These are phyloP conservation scores for Propsilocerus akamusi DNA, from an alignment of 1,140 invertebrate genomes.

Conservation along the genomic window DNA sequence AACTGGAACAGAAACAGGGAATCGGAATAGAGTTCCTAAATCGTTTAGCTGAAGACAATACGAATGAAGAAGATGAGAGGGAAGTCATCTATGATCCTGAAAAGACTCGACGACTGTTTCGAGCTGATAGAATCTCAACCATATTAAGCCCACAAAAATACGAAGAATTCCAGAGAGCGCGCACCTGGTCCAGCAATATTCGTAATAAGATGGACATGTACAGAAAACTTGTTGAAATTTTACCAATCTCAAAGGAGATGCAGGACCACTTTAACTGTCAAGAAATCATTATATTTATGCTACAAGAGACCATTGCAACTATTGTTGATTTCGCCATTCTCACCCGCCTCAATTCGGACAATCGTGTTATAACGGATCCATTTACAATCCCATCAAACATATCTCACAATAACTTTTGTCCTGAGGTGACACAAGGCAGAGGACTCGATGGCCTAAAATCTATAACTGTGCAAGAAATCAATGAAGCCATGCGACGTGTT, in stretches of 20 bases:
- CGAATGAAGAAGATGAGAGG: conserved; percentile 20
- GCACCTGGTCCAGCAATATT: conserved; percentile 22
- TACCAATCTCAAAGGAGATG: background rate
- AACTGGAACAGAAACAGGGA: conserved; percentile 18
- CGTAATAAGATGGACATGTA: conserved; percentile 9
- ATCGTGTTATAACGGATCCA: conserved; percentile 19
- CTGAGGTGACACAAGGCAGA: conserved; percentile 22
- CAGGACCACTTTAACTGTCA: background rate
- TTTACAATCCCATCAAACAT: conserved; percentile 14
- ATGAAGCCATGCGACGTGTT: conserved; percentile 21
- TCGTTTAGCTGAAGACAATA: conserved; percentile 14
- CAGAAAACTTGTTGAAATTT: background rate
- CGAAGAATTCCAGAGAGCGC: conserved; percentile 19
- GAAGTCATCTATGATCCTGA: conserved; percentile 21
- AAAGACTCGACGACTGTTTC: conserved; percentile 19
- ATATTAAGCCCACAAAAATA: conserved; percentile 21
- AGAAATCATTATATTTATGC: conserved; percentile 12
- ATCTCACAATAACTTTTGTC: conserved; percentile 21
- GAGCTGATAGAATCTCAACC: conserved; percentile 22
- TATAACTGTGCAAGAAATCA: conserved; percentile 22
- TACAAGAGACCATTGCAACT: conserved; percentile 21
- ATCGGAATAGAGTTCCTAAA: conserved; percentile 18
- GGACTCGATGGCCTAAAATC: conserved; percentile 22
- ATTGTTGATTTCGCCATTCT: conserved; percentile 22
- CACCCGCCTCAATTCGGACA: conserved; percentile 18